Percentiles rank a stretch among this genome's conserved stretches.
These are phyloP conservation scores for Tragelaphus buxtoni DNA, from an alignment of 2,113 vertebrate species.

Conservation along the genomic window DNA sequence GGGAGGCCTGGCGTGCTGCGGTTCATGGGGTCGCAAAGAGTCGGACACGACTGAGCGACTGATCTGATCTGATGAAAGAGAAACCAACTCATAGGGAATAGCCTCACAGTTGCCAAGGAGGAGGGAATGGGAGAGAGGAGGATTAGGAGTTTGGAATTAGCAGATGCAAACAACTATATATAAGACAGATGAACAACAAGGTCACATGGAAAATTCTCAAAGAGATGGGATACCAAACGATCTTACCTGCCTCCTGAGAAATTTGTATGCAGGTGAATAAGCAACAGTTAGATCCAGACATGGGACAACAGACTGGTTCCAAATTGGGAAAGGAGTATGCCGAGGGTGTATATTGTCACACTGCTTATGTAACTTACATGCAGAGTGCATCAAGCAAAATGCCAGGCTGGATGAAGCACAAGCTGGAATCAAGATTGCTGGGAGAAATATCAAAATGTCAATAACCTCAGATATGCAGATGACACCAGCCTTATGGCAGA, in stretches of 20 bases:
- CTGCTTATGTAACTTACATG: background rate
- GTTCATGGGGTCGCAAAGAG: too few species aligned
- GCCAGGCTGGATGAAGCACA: background rate
- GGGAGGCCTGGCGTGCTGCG: too few species aligned
- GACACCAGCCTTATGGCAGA: background rate
- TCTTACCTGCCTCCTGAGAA: background rate
- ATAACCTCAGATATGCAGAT: background rate
- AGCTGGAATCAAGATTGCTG: background rate
- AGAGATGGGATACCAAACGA: background rate
- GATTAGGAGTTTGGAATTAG: background rate
- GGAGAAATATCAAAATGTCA: background rate
- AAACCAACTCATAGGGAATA: background rate
- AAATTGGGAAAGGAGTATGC: background rate
- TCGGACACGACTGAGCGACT: too few species aligned
- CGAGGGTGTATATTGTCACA: background rate
- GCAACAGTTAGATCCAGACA: background rate
- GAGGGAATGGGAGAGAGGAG: background rate
- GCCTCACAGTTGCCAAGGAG: background rate
- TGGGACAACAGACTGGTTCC: fast-evolving
- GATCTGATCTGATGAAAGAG: too few species aligned
- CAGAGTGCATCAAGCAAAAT: background rate
- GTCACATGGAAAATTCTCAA: background rate
- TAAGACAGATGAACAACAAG: background rate
- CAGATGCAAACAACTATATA: background rate
- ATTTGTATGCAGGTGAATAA: background rate